phyloP scores from a whole-genome alignment of 1,140 invertebrate genomes.

The Bombus confusus region DNA sequence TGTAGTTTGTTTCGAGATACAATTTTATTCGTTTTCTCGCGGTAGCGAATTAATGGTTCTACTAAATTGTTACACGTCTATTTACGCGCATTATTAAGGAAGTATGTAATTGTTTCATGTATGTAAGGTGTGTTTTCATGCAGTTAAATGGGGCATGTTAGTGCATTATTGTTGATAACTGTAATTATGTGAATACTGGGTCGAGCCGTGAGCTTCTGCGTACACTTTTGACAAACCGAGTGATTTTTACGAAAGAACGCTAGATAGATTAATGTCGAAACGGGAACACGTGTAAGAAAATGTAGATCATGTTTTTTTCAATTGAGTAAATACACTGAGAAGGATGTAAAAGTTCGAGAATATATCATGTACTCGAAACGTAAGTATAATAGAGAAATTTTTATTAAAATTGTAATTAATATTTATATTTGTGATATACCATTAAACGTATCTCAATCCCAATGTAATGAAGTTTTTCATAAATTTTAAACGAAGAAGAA shows the following conservation, averaged over 20 bases:
- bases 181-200: not conserved
- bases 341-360: not conserved
- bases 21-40: not conserved
- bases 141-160: not conserved
- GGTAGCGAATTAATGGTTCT: not conserved
- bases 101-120: conserved; percentile 1
- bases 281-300: not conserved
- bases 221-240: not conserved
- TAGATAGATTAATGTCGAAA: not conserved
- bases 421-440: not conserved
- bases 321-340: not conserved
- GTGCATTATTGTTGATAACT: conserved; percentile 11
- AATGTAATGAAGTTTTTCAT: not conserved
- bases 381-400: not conserved
- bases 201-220: not conserved
- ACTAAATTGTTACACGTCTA: not conserved
- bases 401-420: not conserved
- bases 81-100: not conserved
- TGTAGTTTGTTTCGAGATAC: not conserved
- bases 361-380: not conserved
- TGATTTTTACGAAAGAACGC: not conserved
- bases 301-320: not conserved
- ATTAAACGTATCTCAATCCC: not conserved
- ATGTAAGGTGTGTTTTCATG: not conserved
- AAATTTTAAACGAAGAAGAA: not conserved